Base-by-base conservation (phyloP, 1,140 invertebrate species). In the Drosophila nebulosa region DNA sequence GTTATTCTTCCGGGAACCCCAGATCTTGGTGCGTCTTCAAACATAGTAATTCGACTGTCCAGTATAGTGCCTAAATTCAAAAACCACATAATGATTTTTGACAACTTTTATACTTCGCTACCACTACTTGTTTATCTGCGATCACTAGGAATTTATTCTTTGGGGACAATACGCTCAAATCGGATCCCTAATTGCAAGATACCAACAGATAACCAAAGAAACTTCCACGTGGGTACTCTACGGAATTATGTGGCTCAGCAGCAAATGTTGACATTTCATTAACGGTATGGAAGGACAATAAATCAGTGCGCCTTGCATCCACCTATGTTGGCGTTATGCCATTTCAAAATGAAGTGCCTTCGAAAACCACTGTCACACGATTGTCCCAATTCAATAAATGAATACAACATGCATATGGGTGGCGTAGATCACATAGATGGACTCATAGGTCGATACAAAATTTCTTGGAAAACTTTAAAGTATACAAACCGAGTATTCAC, bases 181-280 rank as follows among this genome's bases (percentile, higher is more conserved):
- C 52, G 51, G 18, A 53, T 53, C 51, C 51, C 51, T 12, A 16
- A 53, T 53, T 26, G 52, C 52, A 22, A 53, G 18, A 3, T 53
- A 3, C 52, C 52, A n/a, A 2, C 52, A 32, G 21, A 55, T 32
- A 16, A 55, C 21, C 14, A n/a, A 55, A 55, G 27, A 55, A 55
- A 18, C 52, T 18, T 32, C 21, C 3, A 27, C 26, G 4, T 27
- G 26, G 26, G 26, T 27, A 27, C 26, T 6, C 26, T 27, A 27
- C 26, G 5, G 26, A 7, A 7, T 27, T 26, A 2, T 26, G 24
- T 26, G 24, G 24, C 24, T 26, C 24, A 26, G 51, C 26, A 26
- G 22, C 51, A 26, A 30, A 30, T 53, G 51, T 53, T 53, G 51
- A 53, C 51, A 12, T 53, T 26, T 53, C 51, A 53, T 53, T 53